Conservation (phyloP, 2,888 invertebrate species). For the Drosophila anceps region DNA sequence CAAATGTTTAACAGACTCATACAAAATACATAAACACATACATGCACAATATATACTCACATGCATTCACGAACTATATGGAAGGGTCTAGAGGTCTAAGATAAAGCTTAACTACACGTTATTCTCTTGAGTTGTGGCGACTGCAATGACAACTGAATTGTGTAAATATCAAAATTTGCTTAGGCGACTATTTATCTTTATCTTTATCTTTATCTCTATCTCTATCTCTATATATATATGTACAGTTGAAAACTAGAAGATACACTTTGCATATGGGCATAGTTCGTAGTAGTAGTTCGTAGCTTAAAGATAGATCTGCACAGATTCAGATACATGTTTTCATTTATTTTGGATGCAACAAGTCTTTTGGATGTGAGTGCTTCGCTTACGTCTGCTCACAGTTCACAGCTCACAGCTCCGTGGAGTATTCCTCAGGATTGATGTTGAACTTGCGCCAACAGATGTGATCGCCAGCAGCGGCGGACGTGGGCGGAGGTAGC, state of each 20-base stretch:
- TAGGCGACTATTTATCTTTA: constrained; percentile 9
- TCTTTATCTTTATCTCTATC: neutral
- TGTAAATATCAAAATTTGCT: constrained; percentile 43
- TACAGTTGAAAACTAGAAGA: constrained; percentile 71
- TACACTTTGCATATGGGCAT: constrained; percentile 72
- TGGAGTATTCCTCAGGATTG: constrained; percentile 85
- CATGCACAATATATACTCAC: constrained; percentile 16
- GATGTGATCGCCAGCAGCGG: constrained; percentile 85
- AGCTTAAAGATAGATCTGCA: constrained; percentile 61
- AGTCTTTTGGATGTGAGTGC: constrained; percentile 79
- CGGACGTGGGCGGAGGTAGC: constrained; percentile 67
- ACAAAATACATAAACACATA: constrained; percentile 16
- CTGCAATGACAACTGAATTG: constrained; percentile 72
- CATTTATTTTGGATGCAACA: constrained; percentile 72
- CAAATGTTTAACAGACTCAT: constrained; percentile 37
- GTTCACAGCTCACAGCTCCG: constrained; percentile 84
- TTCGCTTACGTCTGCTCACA: constrained; percentile 47
- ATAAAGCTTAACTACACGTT: constrained; percentile 36
- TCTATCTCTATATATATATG: constrained; percentile 27
- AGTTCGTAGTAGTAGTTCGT: constrained; percentile 64
- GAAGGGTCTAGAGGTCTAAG: constrained; percentile 2
- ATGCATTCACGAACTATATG: constrained; percentile 17
- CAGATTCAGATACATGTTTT: constrained; percentile 66
- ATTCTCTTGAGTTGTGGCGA: constrained; percentile 41
- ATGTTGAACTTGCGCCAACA: constrained; percentile 86